Conservation (phyloP, 2,888 invertebrate species). For the Arrhopalites spinosus region DNA sequence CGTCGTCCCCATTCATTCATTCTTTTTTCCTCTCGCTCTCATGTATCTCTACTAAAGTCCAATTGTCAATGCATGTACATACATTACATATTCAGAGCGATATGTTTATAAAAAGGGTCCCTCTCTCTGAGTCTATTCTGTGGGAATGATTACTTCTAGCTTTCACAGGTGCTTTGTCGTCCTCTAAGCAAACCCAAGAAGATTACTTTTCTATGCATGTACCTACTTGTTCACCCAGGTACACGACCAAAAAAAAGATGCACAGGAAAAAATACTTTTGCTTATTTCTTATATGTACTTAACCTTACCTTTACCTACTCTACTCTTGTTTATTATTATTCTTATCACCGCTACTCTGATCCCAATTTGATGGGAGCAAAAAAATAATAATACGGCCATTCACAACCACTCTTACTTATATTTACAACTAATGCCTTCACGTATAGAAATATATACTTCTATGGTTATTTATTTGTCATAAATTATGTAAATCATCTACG, state of each 20-base stretch:
- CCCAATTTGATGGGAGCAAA: no score
- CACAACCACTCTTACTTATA: no score
- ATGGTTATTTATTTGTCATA: no score
- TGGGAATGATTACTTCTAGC: constrained; percentile 40
- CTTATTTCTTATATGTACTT: no score
- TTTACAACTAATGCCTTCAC: no score
- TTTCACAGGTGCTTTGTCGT: constrained; percentile 35
- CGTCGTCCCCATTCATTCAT: constrained; percentile 28
- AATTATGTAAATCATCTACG: no score
- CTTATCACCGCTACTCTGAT: no score
- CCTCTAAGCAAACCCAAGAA: neutral
- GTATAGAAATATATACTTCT: no score
- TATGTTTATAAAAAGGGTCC: constrained; percentile 16
- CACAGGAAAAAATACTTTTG: neutral
- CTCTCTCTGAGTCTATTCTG: constrained; percentile 17
- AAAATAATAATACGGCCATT: no score
- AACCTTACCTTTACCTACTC: no score
- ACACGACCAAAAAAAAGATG: neutral
- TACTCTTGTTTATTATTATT: no score
- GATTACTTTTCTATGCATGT: no score
- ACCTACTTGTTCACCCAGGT: neutral
- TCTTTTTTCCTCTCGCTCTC: neutral
- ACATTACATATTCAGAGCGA: constrained; percentile 32
- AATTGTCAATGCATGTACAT: neutral
- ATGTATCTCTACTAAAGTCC: neutral